Evolutionary conservation across 2,888 invertebrate genomes (phyloP).

Genomic region (Zootermopsis nevadensis): DNA sequence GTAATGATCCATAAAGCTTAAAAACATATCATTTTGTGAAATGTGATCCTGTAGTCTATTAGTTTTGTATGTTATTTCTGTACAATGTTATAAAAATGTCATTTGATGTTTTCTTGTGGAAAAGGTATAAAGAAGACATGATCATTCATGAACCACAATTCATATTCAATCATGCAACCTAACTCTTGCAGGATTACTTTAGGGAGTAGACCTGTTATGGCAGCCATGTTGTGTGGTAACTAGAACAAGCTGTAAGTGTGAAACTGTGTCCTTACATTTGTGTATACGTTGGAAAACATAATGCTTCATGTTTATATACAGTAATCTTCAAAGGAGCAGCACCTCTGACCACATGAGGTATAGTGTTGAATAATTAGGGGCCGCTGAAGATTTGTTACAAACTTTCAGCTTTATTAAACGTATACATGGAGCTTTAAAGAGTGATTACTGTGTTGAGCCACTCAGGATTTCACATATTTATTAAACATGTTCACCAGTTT

Average conservation of each 20-base stretch:
- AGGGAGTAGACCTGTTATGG: slow-evolving; percentile 16
- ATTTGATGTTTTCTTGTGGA: slow-evolving; percentile 50
- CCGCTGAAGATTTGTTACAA: neutral
- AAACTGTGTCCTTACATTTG: neutral
- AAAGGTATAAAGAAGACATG: slow-evolving; percentile 23
- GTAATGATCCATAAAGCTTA: slow-evolving; percentile 37
- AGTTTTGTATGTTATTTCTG: slow-evolving; percentile 54
- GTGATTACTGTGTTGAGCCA: neutral
- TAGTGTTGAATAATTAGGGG: neutral
- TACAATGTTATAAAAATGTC: slow-evolving; percentile 51
- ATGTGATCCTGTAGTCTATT: slow-evolving; percentile 51
- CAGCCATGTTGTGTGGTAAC: slow-evolving; percentile 38
- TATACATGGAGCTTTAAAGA: neutral
- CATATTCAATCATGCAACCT: slow-evolving; percentile 15
- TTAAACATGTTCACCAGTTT: neutral
- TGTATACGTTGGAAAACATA: neutral
- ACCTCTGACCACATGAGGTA: neutral
- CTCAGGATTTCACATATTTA: neutral
- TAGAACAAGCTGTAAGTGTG: neutral
- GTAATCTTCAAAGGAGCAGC: neutral
- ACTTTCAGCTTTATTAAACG: neutral
- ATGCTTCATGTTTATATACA: slow-evolving; percentile 4
- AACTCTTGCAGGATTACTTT: slow-evolving; percentile 20
- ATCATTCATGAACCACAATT: neutral
- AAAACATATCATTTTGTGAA: slow-evolving; percentile 54